These are phyloP conservation scores for Folsomia manolachei DNA, from an alignment of 2,888 invertebrate genomes.

Conservation along the genomic window DNA sequence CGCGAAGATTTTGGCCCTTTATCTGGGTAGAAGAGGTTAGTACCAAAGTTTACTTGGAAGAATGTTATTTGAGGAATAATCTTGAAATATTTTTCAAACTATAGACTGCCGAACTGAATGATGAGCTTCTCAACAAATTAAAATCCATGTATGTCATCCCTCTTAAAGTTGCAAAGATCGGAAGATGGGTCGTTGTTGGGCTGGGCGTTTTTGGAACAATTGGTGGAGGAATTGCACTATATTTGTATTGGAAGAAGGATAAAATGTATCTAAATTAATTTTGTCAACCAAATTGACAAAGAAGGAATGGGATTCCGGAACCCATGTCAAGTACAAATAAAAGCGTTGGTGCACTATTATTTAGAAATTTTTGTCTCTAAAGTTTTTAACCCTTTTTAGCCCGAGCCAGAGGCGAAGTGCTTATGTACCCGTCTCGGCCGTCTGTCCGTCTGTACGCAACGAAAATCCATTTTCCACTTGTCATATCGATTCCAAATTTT, in stretches of 20 bases:
- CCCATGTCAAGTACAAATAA: too few relatives aligned
- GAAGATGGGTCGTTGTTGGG: not conserved
- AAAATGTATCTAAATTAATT: not conserved
- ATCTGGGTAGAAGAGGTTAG: constrained; percentile 80
- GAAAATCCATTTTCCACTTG: not conserved
- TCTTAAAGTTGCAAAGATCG: not conserved
- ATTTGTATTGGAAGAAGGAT: not conserved
- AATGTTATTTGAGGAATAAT: not conserved
- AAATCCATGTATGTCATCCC: not conserved
- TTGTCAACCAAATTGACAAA: too few relatives aligned
- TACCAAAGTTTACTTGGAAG: not conserved
- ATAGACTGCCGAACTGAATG: not conserved
- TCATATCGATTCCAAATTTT: too few relatives aligned
- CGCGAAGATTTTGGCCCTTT: constrained; percentile 75
- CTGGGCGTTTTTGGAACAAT: not conserved
- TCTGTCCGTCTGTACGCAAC: too few relatives aligned
- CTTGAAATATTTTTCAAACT: not conserved
- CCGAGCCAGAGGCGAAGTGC: too few relatives aligned
- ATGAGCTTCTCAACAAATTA: not conserved
- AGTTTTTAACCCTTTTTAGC: too few relatives aligned
- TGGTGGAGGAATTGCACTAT: not conserved
- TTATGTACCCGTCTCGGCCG: too few relatives aligned
- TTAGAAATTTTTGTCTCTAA: too few relatives aligned
- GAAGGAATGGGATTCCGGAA: too few relatives aligned
- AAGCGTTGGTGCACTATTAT: too few relatives aligned